Evolutionary conservation across 2,888 invertebrate species (phyloP).

Genomic region (Laspeyria flexula): DNA sequence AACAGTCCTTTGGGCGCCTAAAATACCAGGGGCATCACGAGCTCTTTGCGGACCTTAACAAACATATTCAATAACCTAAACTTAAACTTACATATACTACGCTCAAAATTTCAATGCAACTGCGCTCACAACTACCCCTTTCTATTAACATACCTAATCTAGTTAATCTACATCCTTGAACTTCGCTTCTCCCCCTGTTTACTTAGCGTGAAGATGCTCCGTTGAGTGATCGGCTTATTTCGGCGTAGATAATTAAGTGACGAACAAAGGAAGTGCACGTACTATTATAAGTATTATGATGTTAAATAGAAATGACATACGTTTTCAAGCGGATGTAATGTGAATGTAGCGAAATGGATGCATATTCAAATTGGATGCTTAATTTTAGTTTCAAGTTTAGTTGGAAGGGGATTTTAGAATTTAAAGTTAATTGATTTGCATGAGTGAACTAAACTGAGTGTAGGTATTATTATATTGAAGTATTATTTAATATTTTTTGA

Average conservation of each 20-base stretch:
- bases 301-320: slow-evolving; percentile 27
- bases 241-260: slow-evolving; percentile 75
- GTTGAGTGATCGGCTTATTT: slow-evolving; percentile 84
- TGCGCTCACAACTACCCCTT: background rate
- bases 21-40: too few species aligned
- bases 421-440: background rate
- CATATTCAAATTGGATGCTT: slow-evolving; percentile 2
- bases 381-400: background rate
- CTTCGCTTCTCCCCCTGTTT: slow-evolving; percentile 61
- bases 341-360: background rate
- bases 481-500: too few species aligned
- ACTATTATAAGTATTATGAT: slow-evolving; percentile 38
- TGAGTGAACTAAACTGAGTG: background rate
- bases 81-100: too few species aligned
- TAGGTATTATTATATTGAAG: too few species aligned
- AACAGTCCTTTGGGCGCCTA: too few species aligned
- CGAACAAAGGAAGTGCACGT: slow-evolving; percentile 61
- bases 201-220: slow-evolving; percentile 74
- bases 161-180: slow-evolving; percentile 32
- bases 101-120: too few species aligned
- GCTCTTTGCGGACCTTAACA: too few species aligned
- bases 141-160: slow-evolving; percentile 35
- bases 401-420: background rate
- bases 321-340: slow-evolving; percentile 18
- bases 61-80: too few species aligned